These are phyloP conservation scores for Natator depressus DNA, from an alignment of 2,113 vertebrate genomes.

Conservation along the genomic window DNA sequence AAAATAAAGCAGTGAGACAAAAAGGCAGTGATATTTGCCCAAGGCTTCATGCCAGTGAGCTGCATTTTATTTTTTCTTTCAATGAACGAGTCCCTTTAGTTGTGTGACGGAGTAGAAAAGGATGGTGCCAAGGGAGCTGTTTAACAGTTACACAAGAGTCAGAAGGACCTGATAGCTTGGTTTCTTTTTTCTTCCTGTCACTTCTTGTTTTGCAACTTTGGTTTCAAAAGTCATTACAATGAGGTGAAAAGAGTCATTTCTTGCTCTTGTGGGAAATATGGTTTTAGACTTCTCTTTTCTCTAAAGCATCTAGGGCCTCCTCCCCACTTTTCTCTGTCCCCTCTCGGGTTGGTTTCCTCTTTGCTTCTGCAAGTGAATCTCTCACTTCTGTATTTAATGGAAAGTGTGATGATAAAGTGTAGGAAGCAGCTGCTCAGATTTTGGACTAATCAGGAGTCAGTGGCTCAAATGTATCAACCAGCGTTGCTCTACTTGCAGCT, in stretches of 20 bases:
- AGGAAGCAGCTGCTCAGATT: slow-evolving; percentile 46
- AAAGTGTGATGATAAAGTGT: background rate
- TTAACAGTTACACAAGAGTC: background rate
- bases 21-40: background rate
- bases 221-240: slow-evolving; percentile 35
- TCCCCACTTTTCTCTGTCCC: background rate
- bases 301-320: background rate
- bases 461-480: background rate
- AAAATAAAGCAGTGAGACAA: background rate
- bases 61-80: background rate
- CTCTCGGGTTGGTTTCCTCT: slow-evolving; percentile 8
- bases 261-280: background rate
- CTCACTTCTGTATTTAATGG: slow-evolving; percentile 11
- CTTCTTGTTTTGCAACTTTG: background rate
- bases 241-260: background rate
- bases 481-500: background rate
- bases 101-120: background rate
- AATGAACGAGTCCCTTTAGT: background rate
- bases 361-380: slow-evolving; percentile 12
- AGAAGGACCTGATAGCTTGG: background rate
- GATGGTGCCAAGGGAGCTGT: background rate
- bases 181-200: background rate
- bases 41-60: background rate
- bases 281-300: slow-evolving; percentile 24
- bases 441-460: background rate